Conservation (phyloP, 1,140 invertebrate genomes). For the Idris sp. region DNA sequence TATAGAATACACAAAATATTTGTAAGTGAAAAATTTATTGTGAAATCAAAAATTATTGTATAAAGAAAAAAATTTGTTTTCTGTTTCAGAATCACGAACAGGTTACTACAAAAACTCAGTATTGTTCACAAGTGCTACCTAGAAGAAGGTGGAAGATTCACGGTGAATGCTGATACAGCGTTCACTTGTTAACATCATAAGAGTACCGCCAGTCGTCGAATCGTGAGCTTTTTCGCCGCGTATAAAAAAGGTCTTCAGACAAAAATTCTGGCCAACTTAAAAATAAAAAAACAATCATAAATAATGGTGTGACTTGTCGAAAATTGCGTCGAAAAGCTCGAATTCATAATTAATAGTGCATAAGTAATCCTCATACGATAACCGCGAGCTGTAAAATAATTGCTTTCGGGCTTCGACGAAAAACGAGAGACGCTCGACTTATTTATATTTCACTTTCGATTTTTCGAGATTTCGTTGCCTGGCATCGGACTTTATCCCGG, state of each 20-base stretch:
- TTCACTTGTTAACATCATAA: slow-evolving; percentile 14
- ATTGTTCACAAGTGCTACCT: slow-evolving; percentile 90
- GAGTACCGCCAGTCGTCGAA: slow-evolving; percentile 13
- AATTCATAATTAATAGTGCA: slow-evolving; percentile 54
- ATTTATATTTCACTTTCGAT: slow-evolving; percentile 57
- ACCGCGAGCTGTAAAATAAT: slow-evolving; percentile 57
- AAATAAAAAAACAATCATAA: no score
- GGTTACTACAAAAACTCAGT: slow-evolving; percentile 92
- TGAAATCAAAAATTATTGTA: no score
- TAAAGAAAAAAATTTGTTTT: slow-evolving; percentile 29
- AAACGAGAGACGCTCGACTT: slow-evolving; percentile 52
- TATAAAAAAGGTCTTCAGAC: no score
- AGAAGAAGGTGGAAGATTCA: slow-evolving; percentile 77
- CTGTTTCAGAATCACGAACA: slow-evolving; percentile 80
- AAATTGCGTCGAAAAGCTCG: slow-evolving; percentile 11
- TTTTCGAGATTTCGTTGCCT: slow-evolving; percentile 37
- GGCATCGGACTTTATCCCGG: slow-evolving; percentile 36
- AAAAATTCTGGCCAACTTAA: no score
- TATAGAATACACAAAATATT: no score
- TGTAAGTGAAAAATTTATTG: not conserved
- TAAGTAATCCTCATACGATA: slow-evolving; percentile 55
- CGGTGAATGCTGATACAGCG: slow-evolving; percentile 51
- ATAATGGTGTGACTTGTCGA: not conserved
- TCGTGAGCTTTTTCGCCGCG: slow-evolving; percentile 23
- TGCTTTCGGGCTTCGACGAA: slow-evolving; percentile 57